Base-by-base conservation (phyloP, 2,797 vertebrate genomes). In the Poecilia wingei region DNA sequence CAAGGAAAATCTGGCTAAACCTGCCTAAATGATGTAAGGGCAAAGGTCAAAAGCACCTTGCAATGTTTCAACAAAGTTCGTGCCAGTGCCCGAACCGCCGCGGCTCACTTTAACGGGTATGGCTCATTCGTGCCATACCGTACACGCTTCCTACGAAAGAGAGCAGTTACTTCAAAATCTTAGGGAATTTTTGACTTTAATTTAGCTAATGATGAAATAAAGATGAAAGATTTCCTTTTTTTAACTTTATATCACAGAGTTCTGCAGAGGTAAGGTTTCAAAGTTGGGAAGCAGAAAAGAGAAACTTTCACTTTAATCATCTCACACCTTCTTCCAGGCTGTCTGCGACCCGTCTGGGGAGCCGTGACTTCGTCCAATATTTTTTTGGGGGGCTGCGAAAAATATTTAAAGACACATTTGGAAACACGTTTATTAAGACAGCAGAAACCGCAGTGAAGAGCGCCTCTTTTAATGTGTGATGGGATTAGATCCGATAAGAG, bases 261-360 rank as follows among this genome's bases (percentile, higher is more conserved):
- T 46, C 75, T 71, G 49, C 66, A 57, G 77, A 61, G 33, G 36
- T 74, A 76, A 51, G 74, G 39, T 53, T 77, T 22, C 14, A 43
- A 10, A 28, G n/a, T n/a, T 33, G 14, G 22, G 46, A 33, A 73
- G n/a, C 76, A 53, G 64, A 10, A 43, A 20, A 33, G 2, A 18
- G 2, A 18, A 36, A 74, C n/a, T 55, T 74, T 68, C 36, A n/a
- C 57, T 53, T 64, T 76, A 71, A 79, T 79, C 46, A 61, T 79
- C 47, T 66, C 28, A n/a, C 16, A 43, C 31, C 45, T 51, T 51
- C 39, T 71, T 39, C 10, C 20, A 20, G 43, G 31, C 3, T 6
- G 9, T 73, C 59, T 39, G 22, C 22, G 9, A 47, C 49, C 20
- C 22, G 12, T 61, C 31, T 13, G 7, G 55, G 31, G 25, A 49